These are phyloP conservation scores for Prietella phreatophila DNA, from an alignment of 2,113 vertebrate genomes.

Conservation along the genomic window DNA sequence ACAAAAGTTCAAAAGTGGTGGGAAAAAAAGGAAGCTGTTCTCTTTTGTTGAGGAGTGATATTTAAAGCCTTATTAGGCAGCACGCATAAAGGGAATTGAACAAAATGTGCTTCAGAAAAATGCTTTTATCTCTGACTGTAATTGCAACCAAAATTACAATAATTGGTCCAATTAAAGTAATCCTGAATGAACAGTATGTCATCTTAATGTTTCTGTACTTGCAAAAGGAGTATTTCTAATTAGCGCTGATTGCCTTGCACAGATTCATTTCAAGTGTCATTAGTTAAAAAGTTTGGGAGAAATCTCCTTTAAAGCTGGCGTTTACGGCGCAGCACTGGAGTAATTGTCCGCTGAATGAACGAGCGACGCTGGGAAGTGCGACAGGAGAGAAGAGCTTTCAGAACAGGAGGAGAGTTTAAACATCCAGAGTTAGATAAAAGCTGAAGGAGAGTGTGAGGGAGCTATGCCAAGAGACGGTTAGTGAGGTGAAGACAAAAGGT, in stretches of 20 bases:
- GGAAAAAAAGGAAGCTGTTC: slow-evolving; percentile 53
- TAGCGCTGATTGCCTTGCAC: slow-evolving; percentile 86
- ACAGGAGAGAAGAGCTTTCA: slow-evolving; percentile 34
- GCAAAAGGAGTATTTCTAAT: slow-evolving; percentile 92
- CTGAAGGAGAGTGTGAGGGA: slow-evolving; percentile 55
- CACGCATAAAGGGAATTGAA: slow-evolving; percentile 74
- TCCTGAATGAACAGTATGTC: slow-evolving; percentile 95
- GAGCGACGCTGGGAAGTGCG: slow-evolving; percentile 69
- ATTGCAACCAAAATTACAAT: slow-evolving; percentile 98
- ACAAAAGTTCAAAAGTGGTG: slow-evolving; percentile 66
- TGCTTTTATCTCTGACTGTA: slow-evolving; percentile 89
- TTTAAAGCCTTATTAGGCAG: slow-evolving; percentile 72
- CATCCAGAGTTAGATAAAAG: slow-evolving; percentile 8
- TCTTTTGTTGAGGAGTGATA: slow-evolving; percentile 56
- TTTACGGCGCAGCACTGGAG: slow-evolving; percentile 78
- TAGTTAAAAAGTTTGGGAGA: slow-evolving; percentile 87
- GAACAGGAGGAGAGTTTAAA: slow-evolving; percentile 24
- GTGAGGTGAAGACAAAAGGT: slow-evolving; percentile 52
- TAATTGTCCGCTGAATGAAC: slow-evolving; percentile 75
- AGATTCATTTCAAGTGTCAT: slow-evolving; percentile 91
- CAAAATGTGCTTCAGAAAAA: slow-evolving; percentile 80
- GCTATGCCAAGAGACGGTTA: slow-evolving; percentile 12
- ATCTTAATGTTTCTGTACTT: slow-evolving; percentile 94
- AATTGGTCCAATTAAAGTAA: slow-evolving; percentile 99
- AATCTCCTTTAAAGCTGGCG: slow-evolving; percentile 83